Base-by-base conservation (phyloP, 2,113 vertebrate genomes). In the Daubentonia madagascariensis region DNA sequence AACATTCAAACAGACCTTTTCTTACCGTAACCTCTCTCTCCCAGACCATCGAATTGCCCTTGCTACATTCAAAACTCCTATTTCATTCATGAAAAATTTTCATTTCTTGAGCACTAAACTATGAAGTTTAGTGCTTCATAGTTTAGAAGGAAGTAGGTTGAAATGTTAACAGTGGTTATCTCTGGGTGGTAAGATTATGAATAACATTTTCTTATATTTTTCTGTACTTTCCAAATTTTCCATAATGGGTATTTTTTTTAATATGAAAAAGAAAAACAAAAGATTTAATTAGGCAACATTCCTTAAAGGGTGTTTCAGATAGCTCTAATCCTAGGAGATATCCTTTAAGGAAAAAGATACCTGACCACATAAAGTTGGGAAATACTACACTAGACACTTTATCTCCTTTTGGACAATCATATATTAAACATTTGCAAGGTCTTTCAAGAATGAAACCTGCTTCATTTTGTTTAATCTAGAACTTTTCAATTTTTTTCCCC, bases 401-500 rank as follows among this genome's bases (percentile, higher is more conserved):
- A n/a, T 57, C 37, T 91, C n/a, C 35, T 80, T 92, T 80, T 2
- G 32, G 70, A 93, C 8, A 52, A 54, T 45, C 40, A 30, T 59
- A n/a, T 54, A 32, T 63, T 61, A 65, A 93, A 88, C 1, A 79
- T 6, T 48, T 89, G 22, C 32, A 87, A 97, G 23, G 20, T 67
- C 30, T 91, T 68, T 6, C 9, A 83, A 85, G 48, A 79, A 52
- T 85, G 6, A 93, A 93, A 22, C 5, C 35, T 54, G 5, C 3
- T n/a, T 95, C 57, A 75, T 57, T 97, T 65, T 90, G 72, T 78
- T 89, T 83, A 93, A 52, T 68, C 37, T 28, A 93, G n/a, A 70
- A 85, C 68, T 88, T 88, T 52, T 23, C 32, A 25, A 9, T 59
- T 70, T 73, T 90, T 43, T 9, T 7, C n/a, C 12, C 6, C 8